Conservation (phyloP, 2,888 invertebrate genomes). For the Sarcophaga caerulescens region DNA sequence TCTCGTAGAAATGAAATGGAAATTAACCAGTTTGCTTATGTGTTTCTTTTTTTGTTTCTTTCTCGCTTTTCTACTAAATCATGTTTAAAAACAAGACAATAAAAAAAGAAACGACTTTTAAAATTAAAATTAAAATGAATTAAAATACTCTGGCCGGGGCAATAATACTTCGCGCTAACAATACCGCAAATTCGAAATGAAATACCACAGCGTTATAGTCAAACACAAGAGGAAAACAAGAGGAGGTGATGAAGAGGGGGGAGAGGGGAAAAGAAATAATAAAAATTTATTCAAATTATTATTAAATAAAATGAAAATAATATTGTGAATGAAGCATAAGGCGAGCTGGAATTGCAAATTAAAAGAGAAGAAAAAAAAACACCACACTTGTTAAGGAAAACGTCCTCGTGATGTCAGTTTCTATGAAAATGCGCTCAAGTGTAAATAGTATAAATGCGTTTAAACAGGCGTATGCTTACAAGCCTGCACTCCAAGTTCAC, state of each 20-base stretch:
- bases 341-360: background rate
- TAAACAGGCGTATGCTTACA: constrained; percentile 65
- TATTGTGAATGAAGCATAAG: constrained; percentile 54
- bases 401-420: constrained; percentile 67
- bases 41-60: background rate
- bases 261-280: too few species aligned
- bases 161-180: background rate
- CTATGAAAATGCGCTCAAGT: constrained; percentile 64
- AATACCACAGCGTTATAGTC: constrained; percentile 13
- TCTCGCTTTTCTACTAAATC: background rate
- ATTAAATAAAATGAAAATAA: constrained; percentile 55
- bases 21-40: background rate
- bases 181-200: constrained; percentile 54
- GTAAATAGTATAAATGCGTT: constrained; percentile 66
- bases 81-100: background rate
- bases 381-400: constrained; percentile 63
- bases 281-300: too few species aligned
- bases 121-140: constrained; percentile 35
- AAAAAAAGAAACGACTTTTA: constrained; percentile 34
- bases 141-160: constrained; percentile 2
- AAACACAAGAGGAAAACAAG: too few species aligned
- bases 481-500: constrained; percentile 61
- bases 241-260: too few species aligned
- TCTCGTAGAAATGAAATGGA: background rate
- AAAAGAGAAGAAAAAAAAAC: constrained; percentile 8